A percentile compares a stretch with the other conserved stretches of the same genome.
Evolutionary conservation across 2,888 invertebrate species (phyloP).

Genomic region (Drosophila formosana): DNA sequence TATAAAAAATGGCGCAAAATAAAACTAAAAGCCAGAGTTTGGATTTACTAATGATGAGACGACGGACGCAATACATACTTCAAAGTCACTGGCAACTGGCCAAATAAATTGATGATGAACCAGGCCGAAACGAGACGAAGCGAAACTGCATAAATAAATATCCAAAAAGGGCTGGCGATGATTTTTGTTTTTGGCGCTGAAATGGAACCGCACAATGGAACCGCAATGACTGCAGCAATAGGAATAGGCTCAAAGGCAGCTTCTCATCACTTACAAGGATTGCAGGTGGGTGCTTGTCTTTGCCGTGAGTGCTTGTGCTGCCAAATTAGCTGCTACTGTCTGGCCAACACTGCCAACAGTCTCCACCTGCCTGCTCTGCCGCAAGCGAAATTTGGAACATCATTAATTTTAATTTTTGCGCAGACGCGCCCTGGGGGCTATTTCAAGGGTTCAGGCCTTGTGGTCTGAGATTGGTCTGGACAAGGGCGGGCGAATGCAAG

Average conservation of each 20-base stretch:
- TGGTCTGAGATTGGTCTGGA: neutral
- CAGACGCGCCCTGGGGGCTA: slow-evolving; percentile 64
- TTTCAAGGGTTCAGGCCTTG: slow-evolving; percentile 12
- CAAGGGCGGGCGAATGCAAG: slow-evolving; percentile 23
- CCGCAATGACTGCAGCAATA: slow-evolving; percentile 32
- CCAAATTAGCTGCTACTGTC: slow-evolving; percentile 72
- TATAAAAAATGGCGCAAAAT: slow-evolving; percentile 38
- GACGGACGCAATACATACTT: slow-evolving; percentile 19
- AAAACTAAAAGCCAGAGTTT: slow-evolving; percentile 43
- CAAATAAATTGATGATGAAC: slow-evolving; percentile 29
- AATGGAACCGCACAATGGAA: slow-evolving; percentile 45
- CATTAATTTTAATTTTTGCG: slow-evolving; percentile 80
- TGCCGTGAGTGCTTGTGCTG: slow-evolving; percentile 1
- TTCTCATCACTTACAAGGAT: slow-evolving; percentile 13
- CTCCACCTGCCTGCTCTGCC: slow-evolving; percentile 36
- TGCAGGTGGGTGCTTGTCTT: slow-evolving; percentile 25
- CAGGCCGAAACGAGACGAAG: slow-evolving; percentile 23
- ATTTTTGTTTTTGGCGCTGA: slow-evolving; percentile 29
- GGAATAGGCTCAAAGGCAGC: slow-evolving; percentile 25
- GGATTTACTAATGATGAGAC: slow-evolving; percentile 60
- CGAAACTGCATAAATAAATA: slow-evolving; percentile 48
- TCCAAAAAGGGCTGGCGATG: slow-evolving; percentile 30
- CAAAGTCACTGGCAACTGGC: slow-evolving; percentile 34
- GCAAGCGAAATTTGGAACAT: slow-evolving; percentile 65
- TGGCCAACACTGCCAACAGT: slow-evolving; percentile 24